Base-by-base conservation (phyloP, 2,797 vertebrate genomes). In the Phataginus tricuspis region DNA sequence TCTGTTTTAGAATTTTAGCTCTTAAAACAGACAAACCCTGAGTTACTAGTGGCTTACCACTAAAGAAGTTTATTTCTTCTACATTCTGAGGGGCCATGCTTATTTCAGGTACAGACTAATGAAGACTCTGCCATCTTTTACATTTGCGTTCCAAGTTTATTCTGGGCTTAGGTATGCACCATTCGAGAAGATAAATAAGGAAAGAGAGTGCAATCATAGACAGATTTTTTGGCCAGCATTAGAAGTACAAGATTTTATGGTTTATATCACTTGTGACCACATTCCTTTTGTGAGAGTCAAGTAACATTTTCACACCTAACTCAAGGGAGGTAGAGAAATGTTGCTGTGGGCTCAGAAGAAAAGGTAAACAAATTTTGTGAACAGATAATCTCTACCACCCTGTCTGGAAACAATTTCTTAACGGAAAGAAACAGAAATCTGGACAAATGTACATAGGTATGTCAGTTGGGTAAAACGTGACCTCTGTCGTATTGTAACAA, bases 1-100 rank as follows among this genome's bases (percentile, higher is more conserved):
- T 97, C 84, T 97, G 63, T 94, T 86, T 77, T 95, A 87, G 51
- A 80, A 90, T 66, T 84, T 72, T 64, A 79, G 61, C n/a, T 82
- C 4, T 84, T 93, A 2, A 75, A 86, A 16, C 55, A 86, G 42
- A 85, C 27, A 64, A 39, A 23, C 12, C 25, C 25, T 31, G 63
- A 78, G 90, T 87, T 90, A 57, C 51, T 45, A 66, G 5, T 72
- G 51, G 27, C 42, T 88, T 90, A 53, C 72, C 86, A 83, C 63
- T 68, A n/a, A 63, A 77, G 16, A 86, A 53, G 66, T 69, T 53
- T 45, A 29, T 91, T 93, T 88, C 68, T 91, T 61, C 27, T 16
- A 21, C 4, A 4, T 64, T 37, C 42, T 34, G 5, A 42, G 42
- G 15, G n/a, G 3, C 19, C 27, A 0, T 64, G 42, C 19, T 86